Conservation (phyloP, 2,888 invertebrate species). For the Dinocampus coccinellae region DNA sequence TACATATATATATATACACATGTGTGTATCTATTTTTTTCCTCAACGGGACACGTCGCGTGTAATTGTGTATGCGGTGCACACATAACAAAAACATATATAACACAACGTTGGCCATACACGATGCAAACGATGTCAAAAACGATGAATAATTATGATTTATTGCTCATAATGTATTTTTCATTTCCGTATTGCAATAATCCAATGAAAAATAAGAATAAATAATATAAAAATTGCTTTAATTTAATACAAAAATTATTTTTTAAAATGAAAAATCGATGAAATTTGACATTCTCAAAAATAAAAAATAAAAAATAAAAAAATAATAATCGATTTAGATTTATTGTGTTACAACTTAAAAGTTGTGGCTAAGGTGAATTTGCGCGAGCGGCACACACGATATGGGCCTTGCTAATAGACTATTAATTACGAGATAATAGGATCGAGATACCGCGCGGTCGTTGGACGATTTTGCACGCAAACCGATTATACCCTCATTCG, state of each 20-base stretch:
- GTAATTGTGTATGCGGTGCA: conserved; percentile 54
- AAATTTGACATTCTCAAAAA: no score
- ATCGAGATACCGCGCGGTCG: conserved; percentile 45
- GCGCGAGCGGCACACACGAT: conserved; percentile 34
- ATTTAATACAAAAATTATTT: no score
- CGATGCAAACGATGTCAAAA: conserved; percentile 61
- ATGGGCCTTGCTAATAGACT: conserved; percentile 52
- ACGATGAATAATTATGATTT: conserved; percentile 64
- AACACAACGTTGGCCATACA: conserved; percentile 40
- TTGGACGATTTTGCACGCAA: conserved; percentile 50
- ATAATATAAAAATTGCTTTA: neutral
- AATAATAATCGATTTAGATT: conserved; percentile 2
- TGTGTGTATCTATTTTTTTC: neutral
- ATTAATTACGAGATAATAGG: conserved; percentile 59
- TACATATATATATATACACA: neutral
- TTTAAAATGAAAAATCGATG: no score
- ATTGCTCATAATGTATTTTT: conserved; percentile 58
- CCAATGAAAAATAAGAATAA: conserved; percentile 2
- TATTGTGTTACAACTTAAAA: neutral
- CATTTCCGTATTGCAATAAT: conserved; percentile 56
- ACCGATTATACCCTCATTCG: conserved; percentile 43
- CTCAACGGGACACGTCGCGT: conserved; percentile 19
- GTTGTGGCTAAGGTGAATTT: conserved; percentile 3
- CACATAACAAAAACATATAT: conserved; percentile 46
- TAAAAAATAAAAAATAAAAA: neutral